phyloP scores from a whole-genome alignment of 2,888 invertebrate genomes.

The Chrysotoxum bicinctum region DNA sequence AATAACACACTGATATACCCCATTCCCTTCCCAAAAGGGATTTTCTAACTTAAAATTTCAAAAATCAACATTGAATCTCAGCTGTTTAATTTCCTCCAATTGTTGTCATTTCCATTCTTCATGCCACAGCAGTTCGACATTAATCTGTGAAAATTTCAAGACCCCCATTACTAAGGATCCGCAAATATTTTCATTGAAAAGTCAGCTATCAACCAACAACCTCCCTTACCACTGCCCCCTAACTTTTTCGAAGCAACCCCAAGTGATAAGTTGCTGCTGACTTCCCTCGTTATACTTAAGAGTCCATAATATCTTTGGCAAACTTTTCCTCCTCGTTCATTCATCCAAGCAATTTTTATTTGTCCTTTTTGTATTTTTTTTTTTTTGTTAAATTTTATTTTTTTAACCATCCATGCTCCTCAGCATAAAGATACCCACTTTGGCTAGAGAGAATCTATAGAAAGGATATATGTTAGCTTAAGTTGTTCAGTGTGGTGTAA shows the following conservation, averaged over 20 bases:
- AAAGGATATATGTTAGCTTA: slow-evolving; percentile 68
- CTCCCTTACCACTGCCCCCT: background rate
- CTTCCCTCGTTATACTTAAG: slow-evolving; percentile 72
- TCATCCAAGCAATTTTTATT: slow-evolving; percentile 22
- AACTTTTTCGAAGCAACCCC: slow-evolving; percentile 35
- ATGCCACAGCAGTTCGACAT: slow-evolving; percentile 54
- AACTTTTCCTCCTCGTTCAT: slow-evolving; percentile 65
- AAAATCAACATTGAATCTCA: slow-evolving; percentile 66
- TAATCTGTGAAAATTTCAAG: slow-evolving; percentile 65
- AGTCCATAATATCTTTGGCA: slow-evolving; percentile 72
- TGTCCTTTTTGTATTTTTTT: background rate
- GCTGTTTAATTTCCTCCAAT: slow-evolving; percentile 65
- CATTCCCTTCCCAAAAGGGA: background rate
- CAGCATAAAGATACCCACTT: background rate
- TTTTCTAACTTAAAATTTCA: slow-evolving; percentile 38
- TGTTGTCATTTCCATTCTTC: slow-evolving; percentile 66
- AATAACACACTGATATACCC: slow-evolving; percentile 28
- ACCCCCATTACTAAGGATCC: slow-evolving; percentile 64
- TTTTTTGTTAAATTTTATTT: background rate
- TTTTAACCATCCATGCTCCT: background rate
- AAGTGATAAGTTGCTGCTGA: slow-evolving; percentile 70
- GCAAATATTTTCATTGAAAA: slow-evolving; percentile 69
- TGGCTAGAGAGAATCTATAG: slow-evolving; percentile 30
- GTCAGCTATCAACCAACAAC: slow-evolving; percentile 20
- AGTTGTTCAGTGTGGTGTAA: slow-evolving; percentile 46